These are phyloP conservation scores for Tetrapedia diversipes DNA, from an alignment of 2,888 invertebrate genomes.

Conservation along the genomic window DNA sequence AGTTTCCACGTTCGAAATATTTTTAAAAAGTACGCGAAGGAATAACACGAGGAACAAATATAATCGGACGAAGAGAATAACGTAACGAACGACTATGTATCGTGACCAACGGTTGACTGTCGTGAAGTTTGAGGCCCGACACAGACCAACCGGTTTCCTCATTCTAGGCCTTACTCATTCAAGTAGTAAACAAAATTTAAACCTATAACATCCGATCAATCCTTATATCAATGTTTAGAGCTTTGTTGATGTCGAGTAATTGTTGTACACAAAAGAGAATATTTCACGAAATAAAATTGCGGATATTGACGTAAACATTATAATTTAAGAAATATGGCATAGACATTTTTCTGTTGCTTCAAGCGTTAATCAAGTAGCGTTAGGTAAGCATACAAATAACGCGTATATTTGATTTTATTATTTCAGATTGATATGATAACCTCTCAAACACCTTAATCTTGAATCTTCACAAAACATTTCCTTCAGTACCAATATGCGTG, in stretches of 20 bases:
- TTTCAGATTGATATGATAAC: slow-evolving; percentile 36
- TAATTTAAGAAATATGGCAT: not conserved
- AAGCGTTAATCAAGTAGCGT: not conserved
- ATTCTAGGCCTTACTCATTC: slow-evolving; percentile 32
- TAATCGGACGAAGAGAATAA: slow-evolving; percentile 14
- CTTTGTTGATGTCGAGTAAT: not conserved
- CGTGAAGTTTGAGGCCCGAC: slow-evolving; percentile 27
- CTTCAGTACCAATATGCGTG: not conserved
- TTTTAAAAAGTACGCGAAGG: not conserved
- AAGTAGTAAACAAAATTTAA: slow-evolving; percentile 29
- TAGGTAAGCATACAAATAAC: slow-evolving; percentile 11
- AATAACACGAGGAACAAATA: slow-evolving; percentile 6
- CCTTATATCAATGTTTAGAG: not conserved
- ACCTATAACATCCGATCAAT: slow-evolving; percentile 4
- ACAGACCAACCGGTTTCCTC: slow-evolving; percentile 51
- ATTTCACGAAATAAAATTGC: not conserved
- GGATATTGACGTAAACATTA: not conserved
- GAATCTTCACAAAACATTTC: not conserved
- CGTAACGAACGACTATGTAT: slow-evolving; percentile 23
- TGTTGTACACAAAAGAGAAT: too few species aligned
- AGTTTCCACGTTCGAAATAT: slow-evolving; percentile 4
- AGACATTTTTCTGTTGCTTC: not conserved
- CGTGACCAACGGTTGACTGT: slow-evolving; percentile 48
- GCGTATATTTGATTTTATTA: not conserved
- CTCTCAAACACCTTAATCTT: slow-evolving; percentile 16